phyloP scores from a whole-genome alignment of 2,797 vertebrate species.

The Sphenopsis melanotis region DNA sequence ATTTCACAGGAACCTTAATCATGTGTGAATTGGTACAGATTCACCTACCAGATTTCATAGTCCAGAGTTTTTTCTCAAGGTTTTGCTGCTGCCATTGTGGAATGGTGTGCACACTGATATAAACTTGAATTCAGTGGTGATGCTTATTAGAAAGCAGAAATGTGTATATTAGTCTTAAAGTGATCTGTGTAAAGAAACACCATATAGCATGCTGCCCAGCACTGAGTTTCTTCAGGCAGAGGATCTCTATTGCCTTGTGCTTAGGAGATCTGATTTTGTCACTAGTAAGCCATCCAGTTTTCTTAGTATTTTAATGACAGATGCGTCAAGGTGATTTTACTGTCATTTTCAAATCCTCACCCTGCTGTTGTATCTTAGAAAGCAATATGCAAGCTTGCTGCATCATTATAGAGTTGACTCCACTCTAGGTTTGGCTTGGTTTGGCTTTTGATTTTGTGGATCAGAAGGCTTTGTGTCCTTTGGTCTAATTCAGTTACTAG shows the following conservation, averaged over 20 bases:
- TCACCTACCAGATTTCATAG: not conserved
- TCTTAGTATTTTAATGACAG: not conserved
- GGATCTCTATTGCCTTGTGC: not conserved
- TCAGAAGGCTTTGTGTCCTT: not conserved
- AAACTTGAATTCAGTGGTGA: not conserved
- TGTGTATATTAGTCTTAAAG: not conserved
- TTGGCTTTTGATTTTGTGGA: not conserved
- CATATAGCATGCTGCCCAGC: not conserved
- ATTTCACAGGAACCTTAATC: not conserved
- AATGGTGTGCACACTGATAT: not conserved
- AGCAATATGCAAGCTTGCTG: not conserved
- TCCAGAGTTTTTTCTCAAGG: not conserved
- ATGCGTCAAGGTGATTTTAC: not conserved
- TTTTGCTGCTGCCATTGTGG: not conserved
- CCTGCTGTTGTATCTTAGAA: not conserved
- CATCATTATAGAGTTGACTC: accelerated
- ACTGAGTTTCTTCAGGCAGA: not conserved
- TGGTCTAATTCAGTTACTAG: not conserved
- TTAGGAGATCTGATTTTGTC: not conserved
- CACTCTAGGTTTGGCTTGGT: not conserved
- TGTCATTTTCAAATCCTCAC: not conserved
- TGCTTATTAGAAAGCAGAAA: not conserved
- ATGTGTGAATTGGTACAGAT: not conserved
- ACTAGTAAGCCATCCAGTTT: not conserved
- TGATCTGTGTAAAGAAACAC: not conserved